Evolutionary conservation across 2,888 invertebrate genomes (phyloP), one percentile per base, ranked within the genome.

Genomic region (Pyrgus malvae): DNA sequence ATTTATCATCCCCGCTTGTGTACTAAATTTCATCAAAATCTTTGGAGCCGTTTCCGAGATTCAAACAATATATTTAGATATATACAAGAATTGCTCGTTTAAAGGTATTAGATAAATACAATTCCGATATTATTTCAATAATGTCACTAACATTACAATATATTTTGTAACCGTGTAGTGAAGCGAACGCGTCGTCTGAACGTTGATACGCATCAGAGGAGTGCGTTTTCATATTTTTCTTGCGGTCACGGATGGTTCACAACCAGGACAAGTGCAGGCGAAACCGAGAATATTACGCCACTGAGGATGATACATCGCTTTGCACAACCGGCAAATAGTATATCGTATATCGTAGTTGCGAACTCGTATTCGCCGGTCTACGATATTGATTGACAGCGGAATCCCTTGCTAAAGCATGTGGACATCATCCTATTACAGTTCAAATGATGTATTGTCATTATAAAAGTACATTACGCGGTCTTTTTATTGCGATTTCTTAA

Each of bases 211-310:
- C 64, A 62, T 65, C 63, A 76, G 74, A 77, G 82, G 78, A 75
- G 72, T 78, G 74, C 74, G 82, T 84, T 83, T 84, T 78, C 77
- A 78, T 84, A 82, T 82, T 80, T 86, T 83, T 80, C 76, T 80
- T 79, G 72, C 74, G 76, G 85, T 89, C 86, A 88, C 85, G 86
- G 73, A 64, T 64, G 57, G 73, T 85, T 74, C 80, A 81, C 87
- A 90, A 87, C 73, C 69, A 76, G 90, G 77, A 83, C 90, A 89
- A 89, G 89, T 81, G 85, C 87, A 87, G 79, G 79, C 80, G 86
- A 89, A 88, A 89, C 87, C 81, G 81, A 85, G 85, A 85, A 80
- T 79, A 78, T 79, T 80, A 87, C 88, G 76, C 82, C 81, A 87
- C 67, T 65, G 69, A 76, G 74, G 77, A 81, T 80, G 76, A 80